Base-by-base conservation (phyloP, 2,888 invertebrate species). In the Epirrhoe tristata region DNA sequence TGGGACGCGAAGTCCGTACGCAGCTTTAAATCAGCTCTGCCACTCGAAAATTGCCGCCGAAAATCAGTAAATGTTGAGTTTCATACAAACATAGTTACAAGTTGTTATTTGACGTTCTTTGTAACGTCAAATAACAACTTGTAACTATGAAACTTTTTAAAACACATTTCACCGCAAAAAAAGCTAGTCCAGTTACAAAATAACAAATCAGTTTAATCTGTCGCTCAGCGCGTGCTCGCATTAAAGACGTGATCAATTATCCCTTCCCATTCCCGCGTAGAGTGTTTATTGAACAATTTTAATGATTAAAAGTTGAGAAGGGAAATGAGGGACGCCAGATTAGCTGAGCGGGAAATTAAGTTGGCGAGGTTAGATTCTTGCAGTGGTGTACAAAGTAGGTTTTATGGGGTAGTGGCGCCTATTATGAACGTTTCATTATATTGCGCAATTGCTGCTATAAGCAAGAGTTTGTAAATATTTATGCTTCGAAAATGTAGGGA, bases 161-260 rank as follows among this genome's bases (percentile, higher is more conserved):
- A 61, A 56, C 39, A 55, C 8, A 48, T 60, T 65, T 58, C 48
- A 58, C 46, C 46, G 31, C 36, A 36, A 24, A 46, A n/a, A 77
- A 80, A 80, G 80, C 67, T 81, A 82, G 81, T 80, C 79, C 61
- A 70, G 74, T 76, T 55, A 81, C 81, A 84, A 83, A 85, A 85
- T 85, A 86, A 84, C 79, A 79, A 81, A 85, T 86, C 79, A 83
- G 81, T 84, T 82, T 84, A 86, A 86, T 86, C 81, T 84, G 75
- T 70, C 70, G 66, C 74, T 70, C 60, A 56, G 60, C 67, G 58
- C 67, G 58, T 60, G 56, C 62, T 50, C 39, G 74, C 77, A 81
- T 83, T 80, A 84, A 48, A 84, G 84, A 86, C 83, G 84, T 85
- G 85, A 87, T 88, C 88, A 88, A 88, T 88, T 87, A 87, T 81